These are phyloP conservation scores for Lampris megalopsis DNA, from an alignment of 2,113 vertebrate genomes.

Conservation along the genomic window DNA sequence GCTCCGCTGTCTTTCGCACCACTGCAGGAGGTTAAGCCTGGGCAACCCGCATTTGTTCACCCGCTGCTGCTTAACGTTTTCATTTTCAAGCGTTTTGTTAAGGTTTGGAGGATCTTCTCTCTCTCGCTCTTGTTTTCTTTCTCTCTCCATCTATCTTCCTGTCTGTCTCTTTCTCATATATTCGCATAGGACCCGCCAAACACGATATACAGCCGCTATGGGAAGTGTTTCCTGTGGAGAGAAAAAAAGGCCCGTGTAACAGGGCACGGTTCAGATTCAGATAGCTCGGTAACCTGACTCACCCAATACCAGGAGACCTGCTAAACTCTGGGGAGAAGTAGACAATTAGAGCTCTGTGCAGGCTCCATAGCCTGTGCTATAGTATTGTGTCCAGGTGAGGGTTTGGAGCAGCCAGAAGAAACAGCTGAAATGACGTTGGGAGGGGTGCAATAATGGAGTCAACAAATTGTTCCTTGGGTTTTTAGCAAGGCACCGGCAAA, in stretches of 20 bases:
- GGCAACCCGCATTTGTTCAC: conserved; percentile 30
- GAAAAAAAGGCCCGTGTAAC: conserved; percentile 75
- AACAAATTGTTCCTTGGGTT: background rate
- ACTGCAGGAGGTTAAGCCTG: conserved; percentile 13
- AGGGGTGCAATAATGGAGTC: background rate
- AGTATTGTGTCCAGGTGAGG: conserved; percentile 32
- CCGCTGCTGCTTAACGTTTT: background rate
- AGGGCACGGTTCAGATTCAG: conserved; percentile 45
- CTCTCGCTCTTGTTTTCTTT: conserved; percentile 10
- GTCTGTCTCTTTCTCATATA: conserved; percentile 31
- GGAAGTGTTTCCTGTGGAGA: conserved; percentile 42
- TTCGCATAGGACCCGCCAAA: background rate
- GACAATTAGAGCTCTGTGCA: conserved; percentile 80
- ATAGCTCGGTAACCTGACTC: conserved; percentile 77
- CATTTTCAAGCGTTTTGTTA: background rate
- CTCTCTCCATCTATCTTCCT: conserved; percentile 9
- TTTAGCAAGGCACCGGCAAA: conserved; percentile 1
- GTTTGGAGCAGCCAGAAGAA: conserved; percentile 27
- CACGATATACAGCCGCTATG: background rate
- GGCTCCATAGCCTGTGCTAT: conserved; percentile 37
- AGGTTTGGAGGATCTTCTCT: too few relatives aligned
- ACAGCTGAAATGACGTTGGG: conserved; percentile 19
- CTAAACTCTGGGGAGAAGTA: conserved; percentile 43
- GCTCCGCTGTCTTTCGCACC: conserved; percentile 32
- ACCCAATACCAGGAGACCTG: conserved; percentile 60